Conservation (phyloP, 1,140 invertebrate genomes). For the Hermetia illucens region DNA sequence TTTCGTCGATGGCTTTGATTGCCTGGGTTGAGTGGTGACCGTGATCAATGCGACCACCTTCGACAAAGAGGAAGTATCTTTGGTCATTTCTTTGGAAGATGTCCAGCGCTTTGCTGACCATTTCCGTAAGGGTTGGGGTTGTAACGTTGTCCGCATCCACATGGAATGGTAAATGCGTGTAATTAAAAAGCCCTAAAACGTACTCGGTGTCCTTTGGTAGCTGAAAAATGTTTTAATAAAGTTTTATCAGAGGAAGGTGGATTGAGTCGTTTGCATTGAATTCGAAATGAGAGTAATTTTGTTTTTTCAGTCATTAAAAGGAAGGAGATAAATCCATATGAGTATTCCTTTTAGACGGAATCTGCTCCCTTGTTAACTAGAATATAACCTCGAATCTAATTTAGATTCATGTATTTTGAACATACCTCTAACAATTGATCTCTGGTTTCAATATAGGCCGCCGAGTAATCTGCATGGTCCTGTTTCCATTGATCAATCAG, state of each 20-base stretch:
- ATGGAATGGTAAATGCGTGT: slow-evolving; percentile 33
- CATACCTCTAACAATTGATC: slow-evolving; percentile 25
- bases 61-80: slow-evolving; percentile 46
- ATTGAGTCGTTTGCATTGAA: neutral
- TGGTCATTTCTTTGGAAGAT: slow-evolving; percentile 47
- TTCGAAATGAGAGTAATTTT: neutral
- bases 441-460: slow-evolving; percentile 43
- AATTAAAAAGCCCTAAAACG: slow-evolving; percentile 32
- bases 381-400: slow-evolving; percentile 32
- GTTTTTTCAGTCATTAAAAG: neutral
- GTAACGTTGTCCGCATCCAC: slow-evolving; percentile 37
- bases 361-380: slow-evolving; percentile 25
- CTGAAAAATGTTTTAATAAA: slow-evolving; percentile 16
- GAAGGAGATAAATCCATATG: neutral
- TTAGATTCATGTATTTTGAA: slow-evolving; percentile 18
- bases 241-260: slow-evolving; percentile 13
- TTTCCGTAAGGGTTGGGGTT: slow-evolving; percentile 58
- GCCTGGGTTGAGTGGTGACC: slow-evolving; percentile 54
- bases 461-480: slow-evolving; percentile 14
- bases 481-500: slow-evolving; percentile 34
- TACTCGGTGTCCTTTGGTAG: slow-evolving; percentile 17
- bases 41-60: slow-evolving; percentile 57
- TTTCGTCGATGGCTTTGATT: slow-evolving; percentile 51
- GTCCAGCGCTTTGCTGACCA: slow-evolving; percentile 57
- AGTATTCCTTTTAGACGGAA: slow-evolving; percentile 30